Evolutionary conservation across 1,140 invertebrate species (phyloP), one percentile per base, ranked within the genome.

Genomic region (Drosophila sucinea): DNA sequence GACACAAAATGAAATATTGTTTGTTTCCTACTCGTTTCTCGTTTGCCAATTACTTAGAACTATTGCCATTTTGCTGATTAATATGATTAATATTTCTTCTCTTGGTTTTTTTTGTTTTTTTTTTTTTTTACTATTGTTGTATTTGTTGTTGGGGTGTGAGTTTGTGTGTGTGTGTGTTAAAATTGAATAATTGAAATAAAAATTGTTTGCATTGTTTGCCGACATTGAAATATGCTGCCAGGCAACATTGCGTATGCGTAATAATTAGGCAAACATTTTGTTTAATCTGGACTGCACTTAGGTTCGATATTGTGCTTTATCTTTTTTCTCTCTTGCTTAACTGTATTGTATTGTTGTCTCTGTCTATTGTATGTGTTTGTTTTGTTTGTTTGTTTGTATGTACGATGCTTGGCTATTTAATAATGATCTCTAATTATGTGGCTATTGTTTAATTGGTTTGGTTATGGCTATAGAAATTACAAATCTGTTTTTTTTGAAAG

Each of bases 181-280:
- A 70, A 63, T 89, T 70, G 56, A 66, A 87, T 87, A 87, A 87
- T 87, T 87, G 83, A 87, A 87, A 87, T 87, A 87, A 87, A 87
- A 87, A 87, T 87, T 87, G 82, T 65, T 78, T 68, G 61, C 64
- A 35, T 40, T 4, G 2, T 67, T 35, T 55, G 67, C 70, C 40
- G 47, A 23, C 35, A 17, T 32, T 55, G 56, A 40, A 40, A 40
- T 17, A 17, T 40, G 38, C 38, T 40, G 8, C 8, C 38, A 3
- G 35, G 17, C 55, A 35, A 73, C 44, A 55, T 55, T n/a, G 56
- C 68, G 67, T 66, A 70, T 71, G 62, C 65, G 60, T 57, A 66
- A 66, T 60, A 54, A 57, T 11, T 47, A 17, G 23, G 23, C 40
- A 29, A 61, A 61, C 60, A 56, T 65, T 62, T 71, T 71, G 67